These are phyloP conservation scores for Palaemon carinicauda DNA, from an alignment of 1,140 invertebrate genomes.

Conservation along the genomic window DNA sequence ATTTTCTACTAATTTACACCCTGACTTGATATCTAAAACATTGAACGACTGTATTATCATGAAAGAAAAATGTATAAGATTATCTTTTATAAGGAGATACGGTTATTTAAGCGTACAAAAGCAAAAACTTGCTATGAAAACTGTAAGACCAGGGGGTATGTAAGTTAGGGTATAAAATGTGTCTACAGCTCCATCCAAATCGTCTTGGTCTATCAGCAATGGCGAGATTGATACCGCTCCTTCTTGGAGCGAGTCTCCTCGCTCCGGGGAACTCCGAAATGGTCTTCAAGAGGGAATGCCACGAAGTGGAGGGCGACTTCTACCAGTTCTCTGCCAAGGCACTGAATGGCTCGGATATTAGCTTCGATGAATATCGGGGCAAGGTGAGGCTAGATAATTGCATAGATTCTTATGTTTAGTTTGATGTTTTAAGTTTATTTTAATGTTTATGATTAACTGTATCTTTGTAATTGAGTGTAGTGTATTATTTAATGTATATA, in stretches of 20 bases:
- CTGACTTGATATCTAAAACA: too few species aligned
- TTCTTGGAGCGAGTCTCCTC: constrained; percentile 42
- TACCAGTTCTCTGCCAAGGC: constrained; percentile 59
- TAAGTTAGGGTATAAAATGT: too few species aligned
- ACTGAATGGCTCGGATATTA: constrained; percentile 51
- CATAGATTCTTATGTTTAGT: background rate
- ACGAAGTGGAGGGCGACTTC: constrained; percentile 33
- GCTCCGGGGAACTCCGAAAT: constrained; percentile 10
- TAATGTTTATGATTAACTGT: too few species aligned
- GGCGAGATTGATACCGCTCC: constrained; percentile 36
- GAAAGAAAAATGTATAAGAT: too few species aligned
- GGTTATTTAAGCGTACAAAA: too few species aligned
- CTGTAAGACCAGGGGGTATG: too few species aligned
- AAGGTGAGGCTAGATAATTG: constrained; percentile 59
- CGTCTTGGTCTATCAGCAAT: background rate
- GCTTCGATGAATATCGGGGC: constrained; percentile 62
- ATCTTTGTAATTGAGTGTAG: too few species aligned
- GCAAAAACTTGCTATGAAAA: too few species aligned
- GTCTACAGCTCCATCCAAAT: too few species aligned
- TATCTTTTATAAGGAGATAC: too few species aligned
- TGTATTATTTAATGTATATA: background rate
- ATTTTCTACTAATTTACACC: too few species aligned
- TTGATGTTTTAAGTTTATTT: background rate
- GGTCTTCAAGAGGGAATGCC: constrained; percentile 36
- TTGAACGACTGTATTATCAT: too few species aligned